These are phyloP conservation scores for Theropithecus gelada DNA, from an alignment of 2,113 vertebrate genomes.

Conservation along the genomic window DNA sequence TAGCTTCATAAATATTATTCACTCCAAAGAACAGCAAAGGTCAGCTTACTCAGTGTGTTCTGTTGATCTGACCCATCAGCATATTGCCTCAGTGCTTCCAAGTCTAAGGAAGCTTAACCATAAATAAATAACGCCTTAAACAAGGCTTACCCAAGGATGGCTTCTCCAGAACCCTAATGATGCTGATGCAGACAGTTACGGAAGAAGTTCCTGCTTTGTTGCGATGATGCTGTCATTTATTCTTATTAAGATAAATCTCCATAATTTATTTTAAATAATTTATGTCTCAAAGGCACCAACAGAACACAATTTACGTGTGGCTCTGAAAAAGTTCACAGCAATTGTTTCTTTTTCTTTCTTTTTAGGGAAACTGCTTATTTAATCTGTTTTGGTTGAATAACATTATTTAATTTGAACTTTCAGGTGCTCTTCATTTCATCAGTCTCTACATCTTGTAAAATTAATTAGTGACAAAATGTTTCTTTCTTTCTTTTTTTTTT, in stretches of 20 bases:
- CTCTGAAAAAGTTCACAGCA: neutral
- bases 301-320: neutral
- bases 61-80: neutral
- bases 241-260: slow-evolving; percentile 36
- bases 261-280: slow-evolving; percentile 44
- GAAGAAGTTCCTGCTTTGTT: neutral
- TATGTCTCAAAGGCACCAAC: neutral
- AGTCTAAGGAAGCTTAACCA: neutral
- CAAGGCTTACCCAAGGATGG: neutral
- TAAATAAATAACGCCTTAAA: slow-evolving; percentile 41
- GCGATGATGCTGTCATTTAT: neutral
- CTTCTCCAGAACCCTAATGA: neutral
- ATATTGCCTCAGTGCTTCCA: slow-evolving; percentile 14
- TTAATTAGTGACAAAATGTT: neutral
- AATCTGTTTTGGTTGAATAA: neutral
- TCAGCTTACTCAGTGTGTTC: slow-evolving; percentile 13
- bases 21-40: slow-evolving; percentile 31
- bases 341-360: neutral
- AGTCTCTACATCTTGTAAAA: neutral
- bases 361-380: neutral
- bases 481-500: neutral
- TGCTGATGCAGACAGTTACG: neutral
- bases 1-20: slow-evolving; percentile 51
- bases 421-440: neutral
- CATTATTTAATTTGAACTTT: neutral